Conservation (phyloP, 2,888 invertebrate genomes). For the Heteromyza rotundicornis region DNA sequence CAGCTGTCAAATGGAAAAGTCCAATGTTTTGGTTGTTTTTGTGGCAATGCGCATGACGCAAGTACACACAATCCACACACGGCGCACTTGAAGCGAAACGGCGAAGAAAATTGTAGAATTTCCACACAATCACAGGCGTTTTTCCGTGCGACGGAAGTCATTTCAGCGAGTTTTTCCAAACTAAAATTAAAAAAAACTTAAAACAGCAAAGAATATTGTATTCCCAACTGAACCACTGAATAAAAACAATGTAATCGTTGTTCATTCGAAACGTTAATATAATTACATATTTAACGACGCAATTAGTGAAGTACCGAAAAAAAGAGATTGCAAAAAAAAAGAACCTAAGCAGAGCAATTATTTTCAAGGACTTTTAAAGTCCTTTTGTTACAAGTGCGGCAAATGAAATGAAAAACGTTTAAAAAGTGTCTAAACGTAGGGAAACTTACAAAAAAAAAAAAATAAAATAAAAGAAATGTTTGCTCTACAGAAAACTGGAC, state of each 20-base stretch:
- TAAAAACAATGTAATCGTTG: too few species aligned
- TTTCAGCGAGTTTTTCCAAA: conserved; percentile 13
- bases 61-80: conserved; percentile 13
- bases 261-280: too few species aligned
- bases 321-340: neutral
- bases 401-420: neutral
- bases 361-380: conserved; percentile 45
- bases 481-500: too few species aligned
- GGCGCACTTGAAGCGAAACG: conserved; percentile 20
- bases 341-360: conserved; percentile 19
- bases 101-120: conserved; percentile 36
- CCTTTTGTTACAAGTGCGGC: conserved; percentile 8
- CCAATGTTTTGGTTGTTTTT: conserved; percentile 33
- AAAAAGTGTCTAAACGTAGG: neutral
- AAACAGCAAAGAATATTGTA: too few species aligned
- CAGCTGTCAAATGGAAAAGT: neutral
- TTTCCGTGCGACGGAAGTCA: conserved; percentile 40
- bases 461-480: too few species aligned
- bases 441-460: neutral
- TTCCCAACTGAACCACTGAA: too few species aligned
- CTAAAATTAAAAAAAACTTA: neutral
- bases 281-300: too few species aligned
- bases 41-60: conserved; percentile 27
- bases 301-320: neutral
- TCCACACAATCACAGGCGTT: conserved; percentile 40